Evolutionary conservation across 1,140 invertebrate genomes (phyloP).

Genomic region (Myzus persicae): DNA sequence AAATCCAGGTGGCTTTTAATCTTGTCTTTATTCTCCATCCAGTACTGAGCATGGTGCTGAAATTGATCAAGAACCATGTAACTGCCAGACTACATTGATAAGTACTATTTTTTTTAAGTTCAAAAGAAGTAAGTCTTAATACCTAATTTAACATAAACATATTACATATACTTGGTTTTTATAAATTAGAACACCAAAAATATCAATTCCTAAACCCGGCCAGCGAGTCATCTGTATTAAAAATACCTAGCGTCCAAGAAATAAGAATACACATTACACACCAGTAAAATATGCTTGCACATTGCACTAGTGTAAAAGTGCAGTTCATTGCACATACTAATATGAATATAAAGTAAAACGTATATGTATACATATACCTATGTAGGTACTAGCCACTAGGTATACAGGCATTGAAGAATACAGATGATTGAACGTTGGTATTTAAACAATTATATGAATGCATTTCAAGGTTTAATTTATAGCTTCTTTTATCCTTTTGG

Average conservation of each 20-base stretch:
- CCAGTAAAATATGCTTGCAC: background rate
- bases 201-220: background rate
- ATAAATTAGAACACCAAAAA: constrained; percentile 27
- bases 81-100: background rate
- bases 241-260: background rate
- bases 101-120: background rate
- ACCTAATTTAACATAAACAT: background rate
- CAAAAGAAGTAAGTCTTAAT: background rate
- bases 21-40: background rate
- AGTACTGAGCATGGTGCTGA: background rate
- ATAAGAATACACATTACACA: no score
- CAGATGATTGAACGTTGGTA: background rate
- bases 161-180: background rate
- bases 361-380: no score
- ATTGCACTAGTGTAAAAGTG: background rate
- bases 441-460: background rate
- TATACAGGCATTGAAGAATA: no score
- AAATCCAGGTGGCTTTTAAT: background rate
- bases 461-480: no score
- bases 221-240: background rate
- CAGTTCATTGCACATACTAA: background rate
- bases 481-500: background rate
- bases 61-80: background rate
- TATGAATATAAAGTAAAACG: background rate
- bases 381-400: background rate